Conservation (phyloP, 2,797 vertebrate genomes). For the Poecilia wingei region DNA sequence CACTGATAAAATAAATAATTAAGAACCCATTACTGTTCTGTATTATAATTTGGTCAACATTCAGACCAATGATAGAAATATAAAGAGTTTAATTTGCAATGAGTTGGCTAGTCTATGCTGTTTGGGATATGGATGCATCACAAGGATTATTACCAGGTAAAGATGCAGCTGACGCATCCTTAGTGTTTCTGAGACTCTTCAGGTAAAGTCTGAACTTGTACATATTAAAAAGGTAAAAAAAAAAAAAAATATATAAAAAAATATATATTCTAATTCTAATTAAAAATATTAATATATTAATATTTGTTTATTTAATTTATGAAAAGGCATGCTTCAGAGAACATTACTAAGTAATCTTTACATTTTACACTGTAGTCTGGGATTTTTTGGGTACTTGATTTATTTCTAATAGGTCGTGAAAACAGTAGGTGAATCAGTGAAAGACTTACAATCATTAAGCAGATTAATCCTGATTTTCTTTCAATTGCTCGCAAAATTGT, state of each 20-base stretch:
- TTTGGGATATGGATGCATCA: too few species aligned
- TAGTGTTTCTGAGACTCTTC: too few species aligned
- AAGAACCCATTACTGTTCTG: not conserved
- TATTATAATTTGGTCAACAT: not conserved
- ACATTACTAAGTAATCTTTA: not conserved
- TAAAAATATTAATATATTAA: too few species aligned
- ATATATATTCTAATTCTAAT: too few species aligned
- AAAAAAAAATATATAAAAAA: too few species aligned
- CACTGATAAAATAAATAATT: not conserved
- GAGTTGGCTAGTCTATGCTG: too few species aligned
- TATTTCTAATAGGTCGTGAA: not conserved
- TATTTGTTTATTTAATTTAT: too few species aligned
- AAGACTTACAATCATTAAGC: not conserved
- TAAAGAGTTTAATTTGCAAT: too few species aligned
- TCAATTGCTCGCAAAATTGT: not conserved
- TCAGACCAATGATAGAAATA: not conserved
- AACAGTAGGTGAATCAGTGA: not conserved
- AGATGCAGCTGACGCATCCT: too few species aligned
- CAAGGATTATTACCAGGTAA: too few species aligned
- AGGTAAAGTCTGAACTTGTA: too few species aligned
- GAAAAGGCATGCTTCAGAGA: not conserved
- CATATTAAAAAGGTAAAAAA: too few species aligned
- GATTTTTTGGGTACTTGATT: not conserved
- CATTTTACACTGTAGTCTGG: not conserved
- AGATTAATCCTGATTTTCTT: not conserved